Evolutionary conservation across 2,888 invertebrate species (phyloP).

Genomic region (Sinelater perroti): DNA sequence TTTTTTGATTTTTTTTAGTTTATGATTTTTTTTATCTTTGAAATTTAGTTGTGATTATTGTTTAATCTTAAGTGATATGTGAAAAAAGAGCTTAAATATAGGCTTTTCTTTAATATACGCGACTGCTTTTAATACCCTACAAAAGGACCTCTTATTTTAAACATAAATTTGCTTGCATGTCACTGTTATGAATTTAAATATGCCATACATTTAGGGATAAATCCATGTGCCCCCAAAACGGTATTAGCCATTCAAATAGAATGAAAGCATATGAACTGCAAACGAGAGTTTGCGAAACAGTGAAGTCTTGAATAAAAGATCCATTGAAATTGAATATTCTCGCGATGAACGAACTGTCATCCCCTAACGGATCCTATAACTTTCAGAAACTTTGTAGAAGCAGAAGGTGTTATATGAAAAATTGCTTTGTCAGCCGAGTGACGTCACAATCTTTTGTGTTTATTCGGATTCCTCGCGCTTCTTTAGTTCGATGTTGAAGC

Average conservation of each 20-base stretch:
- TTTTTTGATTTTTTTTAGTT: too few relatives aligned
- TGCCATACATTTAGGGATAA: slow-evolving; percentile 36
- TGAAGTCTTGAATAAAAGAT: slow-evolving; percentile 45
- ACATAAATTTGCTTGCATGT: background rate
- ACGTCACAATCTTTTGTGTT: slow-evolving; percentile 20
- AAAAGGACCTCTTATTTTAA: too few relatives aligned
- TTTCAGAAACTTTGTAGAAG: slow-evolving; percentile 27
- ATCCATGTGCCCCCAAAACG: slow-evolving; percentile 33
- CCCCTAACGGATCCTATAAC: slow-evolving; percentile 31
- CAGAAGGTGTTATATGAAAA: slow-evolving; percentile 27
- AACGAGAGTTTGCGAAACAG: slow-evolving; percentile 42
- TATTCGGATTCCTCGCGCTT: slow-evolving; percentile 27
- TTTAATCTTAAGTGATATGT: too few relatives aligned
- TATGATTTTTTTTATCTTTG: too few relatives aligned
- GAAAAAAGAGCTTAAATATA: too few relatives aligned
- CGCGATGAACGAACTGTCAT: slow-evolving; percentile 41
- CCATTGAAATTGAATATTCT: slow-evolving; percentile 42
- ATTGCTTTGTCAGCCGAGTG: slow-evolving; percentile 22
- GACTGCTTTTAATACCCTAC: too few relatives aligned
- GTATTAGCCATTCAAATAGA: slow-evolving; percentile 42
- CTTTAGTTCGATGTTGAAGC: slow-evolving; percentile 13
- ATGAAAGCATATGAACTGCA: slow-evolving; percentile 40
- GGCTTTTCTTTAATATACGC: too few relatives aligned
- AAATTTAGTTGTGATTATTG: too few relatives aligned
- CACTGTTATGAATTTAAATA: slow-evolving; percentile 37